Conservation (phyloP, 2,888 invertebrate species). For the Idaea dimidiata region DNA sequence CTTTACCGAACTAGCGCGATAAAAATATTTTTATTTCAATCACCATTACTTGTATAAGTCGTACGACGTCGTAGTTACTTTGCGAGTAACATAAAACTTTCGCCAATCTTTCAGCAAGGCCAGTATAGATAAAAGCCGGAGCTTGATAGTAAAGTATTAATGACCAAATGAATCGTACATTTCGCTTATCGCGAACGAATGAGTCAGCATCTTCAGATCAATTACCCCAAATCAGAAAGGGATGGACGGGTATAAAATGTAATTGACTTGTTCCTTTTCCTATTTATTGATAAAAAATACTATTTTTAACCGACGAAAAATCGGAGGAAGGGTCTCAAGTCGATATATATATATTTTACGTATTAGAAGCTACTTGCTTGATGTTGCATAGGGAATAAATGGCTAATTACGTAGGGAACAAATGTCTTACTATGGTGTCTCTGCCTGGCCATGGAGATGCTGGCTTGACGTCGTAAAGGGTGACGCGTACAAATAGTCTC, state of each 20-base stretch:
- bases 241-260: constrained; percentile 31
- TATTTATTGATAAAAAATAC: neutral
- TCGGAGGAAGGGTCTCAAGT: too few species aligned
- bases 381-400: too few species aligned
- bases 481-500: too few species aligned
- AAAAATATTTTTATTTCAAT: neutral
- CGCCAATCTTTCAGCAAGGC: constrained; percentile 27
- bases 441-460: too few species aligned
- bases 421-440: too few species aligned
- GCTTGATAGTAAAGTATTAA: constrained; percentile 41
- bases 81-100: constrained; percentile 22
- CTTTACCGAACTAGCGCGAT: too few species aligned
- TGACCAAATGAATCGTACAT: constrained; percentile 53
- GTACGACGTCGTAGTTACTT: constrained; percentile 5
- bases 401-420: too few species aligned
- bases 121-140: constrained; percentile 30
- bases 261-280: constrained; percentile 52
- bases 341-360: too few species aligned
- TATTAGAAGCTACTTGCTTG: too few species aligned
- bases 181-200: constrained; percentile 54
- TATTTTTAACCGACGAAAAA: too few species aligned
- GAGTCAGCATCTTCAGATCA: constrained; percentile 57
- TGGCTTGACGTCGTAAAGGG: too few species aligned
- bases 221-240: constrained; percentile 48
- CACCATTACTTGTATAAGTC: neutral